Evolutionary conservation across 2,797 vertebrate genomes (phyloP).

Genomic region (Lutjanus argentimaculatus): DNA sequence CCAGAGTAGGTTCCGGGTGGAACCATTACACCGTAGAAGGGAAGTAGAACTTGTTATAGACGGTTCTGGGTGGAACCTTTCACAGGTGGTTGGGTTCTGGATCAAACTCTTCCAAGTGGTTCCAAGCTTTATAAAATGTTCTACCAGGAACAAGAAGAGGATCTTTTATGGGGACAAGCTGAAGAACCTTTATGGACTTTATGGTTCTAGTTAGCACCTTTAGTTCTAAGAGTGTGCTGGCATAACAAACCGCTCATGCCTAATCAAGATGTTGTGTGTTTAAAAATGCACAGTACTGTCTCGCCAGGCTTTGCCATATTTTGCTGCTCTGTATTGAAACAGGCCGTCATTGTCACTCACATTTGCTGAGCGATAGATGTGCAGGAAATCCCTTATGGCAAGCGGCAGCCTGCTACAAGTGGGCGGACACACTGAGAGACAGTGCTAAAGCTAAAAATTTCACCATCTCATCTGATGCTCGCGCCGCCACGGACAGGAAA

Average conservation of each 20-base stretch:
- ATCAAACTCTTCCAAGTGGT: too few species aligned
- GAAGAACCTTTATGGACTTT: too few species aligned
- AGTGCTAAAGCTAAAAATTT: constrained; percentile 76
- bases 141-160: too few species aligned
- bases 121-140: too few species aligned
- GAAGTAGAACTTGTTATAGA: too few species aligned
- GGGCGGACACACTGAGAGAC: constrained; percentile 75
- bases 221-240: too few species aligned
- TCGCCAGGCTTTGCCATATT: constrained; percentile 25
- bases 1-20: too few species aligned
- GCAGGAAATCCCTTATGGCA: constrained; percentile 83
- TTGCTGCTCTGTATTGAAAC: constrained; percentile 36
- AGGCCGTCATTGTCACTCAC: constrained; percentile 62
- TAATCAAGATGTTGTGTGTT: constrained; percentile 14
- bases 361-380: constrained; percentile 68
- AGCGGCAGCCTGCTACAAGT: constrained; percentile 74
- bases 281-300: constrained; percentile 30
- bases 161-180: too few species aligned
- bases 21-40: too few species aligned
- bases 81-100: too few species aligned
- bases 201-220: too few species aligned
- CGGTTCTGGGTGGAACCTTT: too few species aligned
- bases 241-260: constrained; percentile 15
- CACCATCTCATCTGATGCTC: constrained; percentile 80
- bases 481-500: constrained; percentile 75